Base-by-base conservation (phyloP, 2,797 vertebrate species). In the Eulemur albifrons region DNA sequence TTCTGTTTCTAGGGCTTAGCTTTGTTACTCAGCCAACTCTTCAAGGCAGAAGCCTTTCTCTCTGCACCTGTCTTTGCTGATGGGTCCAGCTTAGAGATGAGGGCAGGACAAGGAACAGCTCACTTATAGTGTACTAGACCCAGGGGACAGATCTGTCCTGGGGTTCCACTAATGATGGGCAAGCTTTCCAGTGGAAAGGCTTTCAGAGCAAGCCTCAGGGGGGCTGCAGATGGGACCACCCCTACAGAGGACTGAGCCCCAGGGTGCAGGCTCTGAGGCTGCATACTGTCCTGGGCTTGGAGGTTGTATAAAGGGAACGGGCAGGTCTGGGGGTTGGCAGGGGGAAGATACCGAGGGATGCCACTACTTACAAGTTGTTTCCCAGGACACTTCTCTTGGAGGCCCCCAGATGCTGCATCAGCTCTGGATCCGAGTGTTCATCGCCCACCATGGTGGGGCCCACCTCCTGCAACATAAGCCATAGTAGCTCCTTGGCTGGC, bases 361-460 rank as follows among this genome's bases (percentile, higher is more conserved):
- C 43, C 38, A 23, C 25, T 96, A 99, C 99, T 99, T 98, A 99
- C 99, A 99, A 99, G 97, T 99, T 99, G 98, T 99, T 99, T 38
- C 99, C 99, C 98, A 99, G 98, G 95, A 99, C 96, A 30, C 97
- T 99, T 93, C 99, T 99, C 98, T 99, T 99, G 7, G 95, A 99
- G 90, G 99, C 99, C 95, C 99, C 99, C 94, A 99, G 98, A 97
- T 99, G 99, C 94, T 94, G 98, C 99, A 99, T 99, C 96, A 99
- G 97, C 81, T 86, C 96, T 61, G 99, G 99, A 97, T 99, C 99
- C 0, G 99, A 99, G 76, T 99, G 97, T 97, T 99, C 99, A 5
- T 99, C 99, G 0, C 99, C 99, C 93, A 99, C 99, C 97, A 99
- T 99, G 77, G 99, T 99, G 85, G 99, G 99, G 14, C 99, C 99